Evolutionary conservation across 2,888 invertebrate genomes (phyloP).

Genomic region (Euclidia mi): DNA sequence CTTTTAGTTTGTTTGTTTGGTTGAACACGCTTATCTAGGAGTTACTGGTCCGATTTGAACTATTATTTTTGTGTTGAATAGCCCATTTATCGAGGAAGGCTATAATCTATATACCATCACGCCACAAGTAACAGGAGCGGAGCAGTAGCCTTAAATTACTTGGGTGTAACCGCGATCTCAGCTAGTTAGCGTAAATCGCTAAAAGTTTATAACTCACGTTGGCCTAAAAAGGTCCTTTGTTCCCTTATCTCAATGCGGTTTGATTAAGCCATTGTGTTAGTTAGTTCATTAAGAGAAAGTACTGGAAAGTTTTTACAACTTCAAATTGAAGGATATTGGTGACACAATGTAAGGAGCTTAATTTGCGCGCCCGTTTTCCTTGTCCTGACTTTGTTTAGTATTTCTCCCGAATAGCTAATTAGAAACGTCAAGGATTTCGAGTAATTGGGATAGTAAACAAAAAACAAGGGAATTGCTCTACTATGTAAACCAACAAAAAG

Average conservation of each 20-base stretch:
- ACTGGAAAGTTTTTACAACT: slow-evolving; percentile 53
- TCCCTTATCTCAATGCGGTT: slow-evolving; percentile 82
- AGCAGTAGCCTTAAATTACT: too few relatives aligned
- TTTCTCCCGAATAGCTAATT: slow-evolving; percentile 37
- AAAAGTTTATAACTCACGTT: slow-evolving; percentile 6
- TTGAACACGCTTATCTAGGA: too few relatives aligned
- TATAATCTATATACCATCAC: too few relatives aligned
- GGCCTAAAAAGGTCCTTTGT: slow-evolving; percentile 71
- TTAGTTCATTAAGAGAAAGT: slow-evolving; percentile 73
- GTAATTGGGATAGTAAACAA: slow-evolving; percentile 2
- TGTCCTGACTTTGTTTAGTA: slow-evolving; percentile 35
- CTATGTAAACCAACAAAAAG: too few relatives aligned
- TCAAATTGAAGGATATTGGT: slow-evolving; percentile 49
- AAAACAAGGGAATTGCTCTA: too few relatives aligned
- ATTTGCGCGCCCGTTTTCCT: slow-evolving; percentile 40
- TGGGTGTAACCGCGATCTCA: neutral
- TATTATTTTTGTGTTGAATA: too few relatives aligned
- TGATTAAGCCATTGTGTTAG: slow-evolving; percentile 84
- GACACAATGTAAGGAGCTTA: slow-evolving; percentile 26
- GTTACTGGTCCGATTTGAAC: too few relatives aligned
- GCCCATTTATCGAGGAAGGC: too few relatives aligned
- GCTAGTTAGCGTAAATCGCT: slow-evolving; percentile 9
- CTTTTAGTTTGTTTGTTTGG: too few relatives aligned
- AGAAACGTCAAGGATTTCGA: slow-evolving; percentile 21
- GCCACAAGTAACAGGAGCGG: too few relatives aligned